Percentiles rank a stretch among this genome's conserved stretches.
phyloP scores from a whole-genome alignment of 2,888 invertebrate species.

The Chalcosyrphus nemorum region DNA sequence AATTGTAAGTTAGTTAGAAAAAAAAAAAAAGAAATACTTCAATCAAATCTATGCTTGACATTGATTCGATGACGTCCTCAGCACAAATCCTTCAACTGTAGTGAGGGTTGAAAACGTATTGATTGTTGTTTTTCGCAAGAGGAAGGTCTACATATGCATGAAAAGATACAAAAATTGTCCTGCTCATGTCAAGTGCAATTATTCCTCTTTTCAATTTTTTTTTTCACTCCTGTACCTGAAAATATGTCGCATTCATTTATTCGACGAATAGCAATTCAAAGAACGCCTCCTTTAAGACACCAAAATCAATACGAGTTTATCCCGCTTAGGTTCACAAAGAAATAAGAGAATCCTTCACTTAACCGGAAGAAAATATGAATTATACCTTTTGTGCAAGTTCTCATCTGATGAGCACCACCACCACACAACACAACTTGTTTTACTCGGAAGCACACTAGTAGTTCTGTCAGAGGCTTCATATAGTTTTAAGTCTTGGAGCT shows the following conservation, averaged over 20 bases:
- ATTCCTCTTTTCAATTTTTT: conserved; percentile 49
- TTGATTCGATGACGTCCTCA: conserved; percentile 56
- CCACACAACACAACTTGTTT: background rate
- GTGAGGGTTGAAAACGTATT: conserved; percentile 43
- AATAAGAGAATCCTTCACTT: background rate
- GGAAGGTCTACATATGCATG: conserved; percentile 41
- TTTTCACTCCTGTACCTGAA: conserved; percentile 27
- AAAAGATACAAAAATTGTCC: conserved; percentile 58
- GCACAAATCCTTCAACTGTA: conserved; percentile 25
- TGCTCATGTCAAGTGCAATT: conserved; percentile 65
- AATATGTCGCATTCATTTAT: conserved; percentile 33
- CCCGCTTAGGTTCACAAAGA: background rate
- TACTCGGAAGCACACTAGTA: background rate
- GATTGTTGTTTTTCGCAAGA: conserved; percentile 39
- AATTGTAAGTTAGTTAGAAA: conserved; percentile 24
- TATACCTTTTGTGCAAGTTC: background rate
- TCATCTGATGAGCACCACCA: too few species aligned
- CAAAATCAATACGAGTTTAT: conserved; percentile 5
- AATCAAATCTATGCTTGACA: conserved; percentile 57
- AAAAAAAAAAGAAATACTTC: conserved; percentile 10
- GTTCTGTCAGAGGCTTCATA: background rate
- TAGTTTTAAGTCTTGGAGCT: too few species aligned
- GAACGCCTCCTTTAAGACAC: conserved; percentile 6
- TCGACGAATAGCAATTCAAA: background rate
- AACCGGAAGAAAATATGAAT: background rate